Conservation (phyloP, 2,888 invertebrate genomes). For the Apoderus coryli region DNA sequence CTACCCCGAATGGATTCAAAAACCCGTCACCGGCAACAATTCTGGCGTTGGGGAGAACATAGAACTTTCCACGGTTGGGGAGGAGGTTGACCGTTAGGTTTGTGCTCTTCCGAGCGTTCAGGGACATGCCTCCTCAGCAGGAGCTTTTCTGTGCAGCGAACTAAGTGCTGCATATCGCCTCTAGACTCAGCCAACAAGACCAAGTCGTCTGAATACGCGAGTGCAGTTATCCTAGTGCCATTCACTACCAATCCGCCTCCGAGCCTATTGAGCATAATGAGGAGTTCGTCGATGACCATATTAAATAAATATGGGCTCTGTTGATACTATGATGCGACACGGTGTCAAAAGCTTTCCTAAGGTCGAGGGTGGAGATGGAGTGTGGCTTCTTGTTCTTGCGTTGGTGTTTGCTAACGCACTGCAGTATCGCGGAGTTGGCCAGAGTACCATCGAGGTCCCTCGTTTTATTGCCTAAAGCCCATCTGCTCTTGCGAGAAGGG, state of each 20-base stretch:
- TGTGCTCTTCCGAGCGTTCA: constrained; percentile 15
- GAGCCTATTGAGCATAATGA: neutral
- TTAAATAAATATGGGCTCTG: constrained; percentile 5
- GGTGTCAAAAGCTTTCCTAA: constrained; percentile 18
- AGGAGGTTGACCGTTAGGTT: constrained; percentile 8
- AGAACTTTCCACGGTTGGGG: too few relatives aligned
- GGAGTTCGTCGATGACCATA: neutral
- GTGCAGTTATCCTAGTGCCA: constrained; percentile 4
- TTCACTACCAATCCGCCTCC: neutral
- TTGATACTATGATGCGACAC: constrained; percentile 15
- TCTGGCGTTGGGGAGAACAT: too few relatives aligned
- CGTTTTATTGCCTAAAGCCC: too few relatives aligned
- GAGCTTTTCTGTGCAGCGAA: constrained; percentile 10
- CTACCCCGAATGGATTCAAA: too few relatives aligned
- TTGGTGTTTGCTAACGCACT: constrained; percentile 15
- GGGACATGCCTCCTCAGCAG: constrained; percentile 12
- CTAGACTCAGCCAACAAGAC: constrained; percentile 11
- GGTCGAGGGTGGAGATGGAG: constrained; percentile 14
- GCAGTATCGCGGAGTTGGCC: constrained; percentile 23
- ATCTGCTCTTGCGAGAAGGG: too few relatives aligned
- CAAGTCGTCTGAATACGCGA: constrained; percentile 19
- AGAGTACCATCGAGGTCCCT: constrained; percentile 27
- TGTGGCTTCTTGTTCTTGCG: neutral
- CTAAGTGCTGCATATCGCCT: constrained; percentile 8
- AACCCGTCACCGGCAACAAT: too few relatives aligned